Base-by-base conservation (phyloP, 2,113 vertebrate species). In the Austrofundulus limnaeus region DNA sequence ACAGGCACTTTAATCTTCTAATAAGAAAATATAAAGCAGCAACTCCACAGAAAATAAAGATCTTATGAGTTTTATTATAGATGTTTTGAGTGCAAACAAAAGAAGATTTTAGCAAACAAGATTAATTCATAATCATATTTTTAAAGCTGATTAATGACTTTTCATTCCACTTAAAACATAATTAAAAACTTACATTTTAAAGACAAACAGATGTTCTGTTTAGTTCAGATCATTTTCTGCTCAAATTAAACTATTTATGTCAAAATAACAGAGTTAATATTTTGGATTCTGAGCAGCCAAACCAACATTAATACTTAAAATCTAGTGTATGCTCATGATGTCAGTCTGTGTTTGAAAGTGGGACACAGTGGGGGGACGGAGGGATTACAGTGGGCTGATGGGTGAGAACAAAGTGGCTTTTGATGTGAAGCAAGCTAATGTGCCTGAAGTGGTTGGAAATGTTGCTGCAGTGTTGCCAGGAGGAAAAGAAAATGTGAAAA, bases 361-460 rank as follows among this genome's bases (percentile, higher is more conserved):
- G 57, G 50, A 52, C 64, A 51, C 8, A 16, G 46, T 51, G 45
- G 28, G 23, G 28, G 56, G 62, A 24, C 34, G 6, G 37, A 38
- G 53, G 53, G 53, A 56, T 56, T 56, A 56, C 53, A 41, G 53
- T 17, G 20, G 54, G 54, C 54, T 56, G 37, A 39, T 37, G 53
- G 24, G 15, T 34, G 37, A 62, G 46, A 42, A 61, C 41, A 66
- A 56, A 58, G 16, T 4, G 7, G 28, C 50, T 59, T 72, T 38
- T 65, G 54, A 68, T 62, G 25, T 31, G 51, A 46, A 55, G 34
- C 55, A 49, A 49, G 50, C 49, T 56, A 74, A 73, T 4, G 43
- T 16, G 20, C 57, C 38, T 50, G 57, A 56, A 55, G 64, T 46
- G 11, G 25, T 4, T 21, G 28, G 25, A 56, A 16, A 56, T 21